These are phyloP conservation scores for Rhopilema esculentum DNA, from an alignment of 30 jellyfish, hydroid and myxozoan genomes.

Conservation along the genomic window DNA sequence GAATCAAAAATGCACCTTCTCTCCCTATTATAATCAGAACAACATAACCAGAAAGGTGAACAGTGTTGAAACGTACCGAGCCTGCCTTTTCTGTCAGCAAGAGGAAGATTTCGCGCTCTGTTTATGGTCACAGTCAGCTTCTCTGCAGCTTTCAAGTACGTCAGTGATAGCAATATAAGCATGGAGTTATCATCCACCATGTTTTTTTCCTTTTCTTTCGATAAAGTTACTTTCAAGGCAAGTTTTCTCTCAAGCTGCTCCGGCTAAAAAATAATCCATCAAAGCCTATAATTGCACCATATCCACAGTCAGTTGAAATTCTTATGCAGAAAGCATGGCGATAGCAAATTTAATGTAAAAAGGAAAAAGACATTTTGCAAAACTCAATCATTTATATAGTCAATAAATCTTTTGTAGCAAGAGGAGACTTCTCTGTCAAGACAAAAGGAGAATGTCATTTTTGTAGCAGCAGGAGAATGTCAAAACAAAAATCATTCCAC, in stretches of 20 bases:
- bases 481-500: too few species aligned
- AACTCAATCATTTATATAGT: too few species aligned
- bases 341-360: too few species aligned
- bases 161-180: constrained; percentile 84
- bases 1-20: too few species aligned
- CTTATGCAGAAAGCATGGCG: neutral
- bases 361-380: too few species aligned
- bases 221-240: constrained; percentile 41
- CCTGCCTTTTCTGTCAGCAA: constrained; percentile 96
- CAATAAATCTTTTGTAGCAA: too few species aligned
- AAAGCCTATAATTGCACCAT: neutral
- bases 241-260: constrained; percentile 47
- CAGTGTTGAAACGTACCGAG: constrained; percentile 63
- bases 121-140: constrained; percentile 86
- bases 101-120: constrained; percentile 95
- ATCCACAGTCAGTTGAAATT: too few species aligned
- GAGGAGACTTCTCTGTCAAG: too few species aligned
- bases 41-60: neutral
- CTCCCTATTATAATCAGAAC: too few species aligned
- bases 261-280: constrained; percentile 23
- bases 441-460: too few species aligned
- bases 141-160: constrained; percentile 77
- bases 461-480: too few species aligned
- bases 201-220: constrained; percentile 49
- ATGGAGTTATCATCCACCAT: constrained; percentile 77